phyloP scores from a whole-genome alignment of 1,140 invertebrate species.

The Caenorhabditis tropicalis region DNA sequence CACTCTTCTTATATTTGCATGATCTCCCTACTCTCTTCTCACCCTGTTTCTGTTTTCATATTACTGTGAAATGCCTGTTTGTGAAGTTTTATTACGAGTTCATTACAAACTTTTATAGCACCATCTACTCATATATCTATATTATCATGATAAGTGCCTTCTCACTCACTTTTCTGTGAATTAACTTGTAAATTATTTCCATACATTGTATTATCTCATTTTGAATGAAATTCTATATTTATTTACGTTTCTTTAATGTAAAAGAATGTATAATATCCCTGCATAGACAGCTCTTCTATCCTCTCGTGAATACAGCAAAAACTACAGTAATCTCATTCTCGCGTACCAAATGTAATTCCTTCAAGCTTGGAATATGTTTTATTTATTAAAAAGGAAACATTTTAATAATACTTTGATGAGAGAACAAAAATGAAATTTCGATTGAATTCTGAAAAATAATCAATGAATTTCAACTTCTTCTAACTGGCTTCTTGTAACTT shows the following conservation, averaged over 20 bases:
- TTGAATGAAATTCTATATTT: background rate
- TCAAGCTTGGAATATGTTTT: no score
- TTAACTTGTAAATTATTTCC: background rate
- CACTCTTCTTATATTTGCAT: no score
- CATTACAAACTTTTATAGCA: background rate
- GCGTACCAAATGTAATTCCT: no score
- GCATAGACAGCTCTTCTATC: no score
- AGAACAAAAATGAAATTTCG: no score
- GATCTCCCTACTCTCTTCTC: background rate
- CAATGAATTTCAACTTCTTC: background rate
- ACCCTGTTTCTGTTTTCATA: background rate
- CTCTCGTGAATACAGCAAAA: no score
- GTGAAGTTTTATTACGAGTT: slow-evolving; percentile 20
- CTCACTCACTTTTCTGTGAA: background rate
- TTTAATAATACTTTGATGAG: no score
- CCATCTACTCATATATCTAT: background rate
- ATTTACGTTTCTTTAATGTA: no score
- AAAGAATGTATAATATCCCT: no score
- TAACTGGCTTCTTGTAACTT: background rate
- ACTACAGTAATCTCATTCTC: slow-evolving; percentile 4
- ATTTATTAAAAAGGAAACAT: no score
- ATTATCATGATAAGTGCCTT: background rate
- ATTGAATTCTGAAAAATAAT: no score
- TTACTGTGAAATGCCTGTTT: slow-evolving; percentile 28
- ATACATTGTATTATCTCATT: background rate